These are phyloP conservation scores for Drosophila limbata DNA, from an alignment of 2,888 invertebrate species.

Conservation along the genomic window DNA sequence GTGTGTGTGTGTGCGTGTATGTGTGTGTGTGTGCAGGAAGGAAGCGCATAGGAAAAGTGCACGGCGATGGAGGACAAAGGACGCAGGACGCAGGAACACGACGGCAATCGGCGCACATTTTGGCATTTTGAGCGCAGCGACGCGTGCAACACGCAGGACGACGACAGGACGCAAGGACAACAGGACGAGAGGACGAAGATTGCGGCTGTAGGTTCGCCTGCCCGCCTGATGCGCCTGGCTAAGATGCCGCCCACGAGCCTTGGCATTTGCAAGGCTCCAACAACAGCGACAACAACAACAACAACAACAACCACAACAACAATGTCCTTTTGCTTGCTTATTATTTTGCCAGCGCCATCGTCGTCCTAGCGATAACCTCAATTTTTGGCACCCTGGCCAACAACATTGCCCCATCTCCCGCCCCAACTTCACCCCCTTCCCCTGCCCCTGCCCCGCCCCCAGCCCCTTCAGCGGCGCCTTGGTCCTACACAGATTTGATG, in stretches of 20 bases:
- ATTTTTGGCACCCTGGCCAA: slow-evolving; percentile 81
- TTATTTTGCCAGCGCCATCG: slow-evolving; percentile 48
- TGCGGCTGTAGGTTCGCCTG: slow-evolving; percentile 8
- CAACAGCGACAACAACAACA: background rate
- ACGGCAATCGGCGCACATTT: slow-evolving; percentile 61
- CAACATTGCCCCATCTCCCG: slow-evolving; percentile 41
- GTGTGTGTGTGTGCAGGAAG: slow-evolving; percentile 39
- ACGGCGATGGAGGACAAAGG: slow-evolving; percentile 29
- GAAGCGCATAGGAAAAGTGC: slow-evolving; percentile 53
- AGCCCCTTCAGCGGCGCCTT: slow-evolving; percentile 45
- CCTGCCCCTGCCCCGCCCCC: background rate
- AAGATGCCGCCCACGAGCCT: slow-evolving; percentile 39
- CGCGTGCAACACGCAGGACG: slow-evolving; percentile 76
- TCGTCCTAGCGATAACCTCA: slow-evolving; percentile 76
- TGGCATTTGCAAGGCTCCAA: slow-evolving; percentile 38
- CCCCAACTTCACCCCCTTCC: background rate
- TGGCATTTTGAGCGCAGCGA: slow-evolving; percentile 76
- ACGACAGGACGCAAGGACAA: slow-evolving; percentile 63
- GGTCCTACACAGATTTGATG: slow-evolving; percentile 71
- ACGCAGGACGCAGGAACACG: slow-evolving; percentile 24
- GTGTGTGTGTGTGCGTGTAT: slow-evolving; percentile 20
- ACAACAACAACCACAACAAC: background rate
- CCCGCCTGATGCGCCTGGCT: slow-evolving; percentile 71
- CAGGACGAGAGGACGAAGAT: slow-evolving; percentile 13
- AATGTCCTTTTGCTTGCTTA: slow-evolving; percentile 47